Conservation (phyloP, 2,888 invertebrate genomes). For the Syrista parreyssii region DNA sequence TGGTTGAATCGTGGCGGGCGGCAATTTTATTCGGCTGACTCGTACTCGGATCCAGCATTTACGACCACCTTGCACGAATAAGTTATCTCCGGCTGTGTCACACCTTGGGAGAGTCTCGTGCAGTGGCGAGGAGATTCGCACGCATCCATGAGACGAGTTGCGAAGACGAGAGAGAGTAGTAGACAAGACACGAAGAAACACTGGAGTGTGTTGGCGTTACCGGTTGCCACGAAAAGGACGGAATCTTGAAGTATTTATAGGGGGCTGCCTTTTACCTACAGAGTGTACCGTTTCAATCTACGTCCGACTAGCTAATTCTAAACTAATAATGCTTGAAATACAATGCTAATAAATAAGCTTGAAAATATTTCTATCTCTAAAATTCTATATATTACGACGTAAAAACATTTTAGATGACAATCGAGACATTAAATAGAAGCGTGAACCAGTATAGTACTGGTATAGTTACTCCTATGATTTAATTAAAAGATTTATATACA, state of each 20-base stretch:
- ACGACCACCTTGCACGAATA: constrained; percentile 6
- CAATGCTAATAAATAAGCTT: no score
- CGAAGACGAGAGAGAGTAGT: background rate
- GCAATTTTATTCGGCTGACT: constrained; percentile 10
- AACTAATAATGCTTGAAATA: background rate
- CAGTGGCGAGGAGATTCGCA: constrained; percentile 12
- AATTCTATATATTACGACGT: background rate
- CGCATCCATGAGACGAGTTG: background rate
- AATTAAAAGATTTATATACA: no score
- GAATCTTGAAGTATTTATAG: constrained; percentile 19
- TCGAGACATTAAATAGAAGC: background rate
- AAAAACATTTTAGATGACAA: background rate
- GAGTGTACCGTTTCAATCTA: background rate
- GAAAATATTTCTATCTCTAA: background rate
- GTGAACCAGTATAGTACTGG: no score
- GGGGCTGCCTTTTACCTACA: constrained; percentile 6
- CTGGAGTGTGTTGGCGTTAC: background rate
- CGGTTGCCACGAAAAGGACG: background rate
- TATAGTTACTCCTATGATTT: no score
- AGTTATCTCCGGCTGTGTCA: constrained; percentile 11
- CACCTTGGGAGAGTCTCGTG: constrained; percentile 11
- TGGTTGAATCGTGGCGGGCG: background rate
- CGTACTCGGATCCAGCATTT: background rate
- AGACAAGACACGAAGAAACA: background rate
- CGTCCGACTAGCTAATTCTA: background rate